Conservation (phyloP, 92 coral and sea anemone species). For the Umimayanthus chanpuru region DNA sequence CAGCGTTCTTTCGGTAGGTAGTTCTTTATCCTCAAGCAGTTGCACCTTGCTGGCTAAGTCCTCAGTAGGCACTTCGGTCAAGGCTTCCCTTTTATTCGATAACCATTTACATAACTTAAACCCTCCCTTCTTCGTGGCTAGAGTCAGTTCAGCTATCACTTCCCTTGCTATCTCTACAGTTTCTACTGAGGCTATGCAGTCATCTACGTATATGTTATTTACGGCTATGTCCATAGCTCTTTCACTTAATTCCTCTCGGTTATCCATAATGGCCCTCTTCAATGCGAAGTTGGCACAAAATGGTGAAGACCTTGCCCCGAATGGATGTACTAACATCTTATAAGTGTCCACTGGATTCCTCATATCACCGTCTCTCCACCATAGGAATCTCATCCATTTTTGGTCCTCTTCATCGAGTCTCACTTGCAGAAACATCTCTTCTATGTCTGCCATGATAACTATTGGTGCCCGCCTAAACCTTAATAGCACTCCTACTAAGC, state of each 20-base stretch:
- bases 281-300: too few relatives aligned
- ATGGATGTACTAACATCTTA: background rate
- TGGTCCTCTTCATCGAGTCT: too few relatives aligned
- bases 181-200: background rate
- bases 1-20: too few relatives aligned
- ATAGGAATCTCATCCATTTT: background rate
- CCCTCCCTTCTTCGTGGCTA: too few relatives aligned
- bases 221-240: background rate
- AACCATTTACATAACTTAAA: too few relatives aligned
- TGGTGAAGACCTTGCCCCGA: too few relatives aligned
- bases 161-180: background rate
- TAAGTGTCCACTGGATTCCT: background rate
- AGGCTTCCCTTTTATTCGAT: too few relatives aligned
- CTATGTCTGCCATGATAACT: background rate
- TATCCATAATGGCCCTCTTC: background rate
- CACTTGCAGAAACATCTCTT: too few relatives aligned
- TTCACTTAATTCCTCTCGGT: background rate
- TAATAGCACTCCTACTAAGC: too few relatives aligned
- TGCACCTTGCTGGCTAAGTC: too few relatives aligned
- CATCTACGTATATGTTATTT: background rate
- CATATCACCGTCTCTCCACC: background rate
- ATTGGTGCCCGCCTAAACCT: background rate
- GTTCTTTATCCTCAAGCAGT: too few relatives aligned
- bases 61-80: too few relatives aligned
- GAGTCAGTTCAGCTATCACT: background rate